A percentile compares a stretch with the other conserved stretches of the same genome.
phyloP scores from a whole-genome alignment of 2,113 vertebrate genomes.

The Lonchura striata region DNA sequence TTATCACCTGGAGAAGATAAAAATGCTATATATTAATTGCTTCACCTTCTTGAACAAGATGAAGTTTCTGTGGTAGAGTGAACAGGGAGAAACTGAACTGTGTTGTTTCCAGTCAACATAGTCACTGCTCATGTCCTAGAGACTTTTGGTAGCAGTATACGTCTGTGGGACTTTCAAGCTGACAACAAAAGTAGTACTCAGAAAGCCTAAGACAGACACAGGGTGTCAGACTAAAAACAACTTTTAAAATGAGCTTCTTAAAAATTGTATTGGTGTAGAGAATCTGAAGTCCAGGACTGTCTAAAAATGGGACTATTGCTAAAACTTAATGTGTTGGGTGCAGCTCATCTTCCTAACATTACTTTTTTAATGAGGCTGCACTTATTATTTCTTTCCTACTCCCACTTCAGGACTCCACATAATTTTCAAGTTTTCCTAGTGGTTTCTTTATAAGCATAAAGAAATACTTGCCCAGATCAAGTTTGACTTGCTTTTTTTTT shows the following conservation, averaged over 20 bases:
- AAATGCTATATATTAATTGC: neutral
- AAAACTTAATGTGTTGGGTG: neutral
- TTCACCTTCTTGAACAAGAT: neutral
- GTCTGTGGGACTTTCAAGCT: neutral
- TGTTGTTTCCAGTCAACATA: fast-evolving
- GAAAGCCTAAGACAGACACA: neutral
- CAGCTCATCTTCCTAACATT: neutral
- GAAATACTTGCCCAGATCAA: neutral
- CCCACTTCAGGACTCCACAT: neutral
- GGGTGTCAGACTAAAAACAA: neutral
- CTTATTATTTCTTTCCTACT: neutral
- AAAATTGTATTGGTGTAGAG: neutral
- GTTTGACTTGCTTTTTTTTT: neutral
- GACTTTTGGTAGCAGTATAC: neutral
- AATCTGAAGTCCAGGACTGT: neutral
- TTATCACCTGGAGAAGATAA: neutral
- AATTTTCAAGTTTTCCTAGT: neutral
- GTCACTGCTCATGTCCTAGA: neutral
- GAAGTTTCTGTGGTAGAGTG: neutral
- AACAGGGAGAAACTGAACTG: neutral
- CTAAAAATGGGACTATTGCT: neutral
- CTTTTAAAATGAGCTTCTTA: neutral
- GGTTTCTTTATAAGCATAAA: neutral
- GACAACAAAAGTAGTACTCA: neutral
- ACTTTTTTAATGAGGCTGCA: neutral